These are phyloP conservation scores for Ophioninae sp. DNA, from an alignment of 2,888 invertebrate genomes.

Conservation along the genomic window DNA sequence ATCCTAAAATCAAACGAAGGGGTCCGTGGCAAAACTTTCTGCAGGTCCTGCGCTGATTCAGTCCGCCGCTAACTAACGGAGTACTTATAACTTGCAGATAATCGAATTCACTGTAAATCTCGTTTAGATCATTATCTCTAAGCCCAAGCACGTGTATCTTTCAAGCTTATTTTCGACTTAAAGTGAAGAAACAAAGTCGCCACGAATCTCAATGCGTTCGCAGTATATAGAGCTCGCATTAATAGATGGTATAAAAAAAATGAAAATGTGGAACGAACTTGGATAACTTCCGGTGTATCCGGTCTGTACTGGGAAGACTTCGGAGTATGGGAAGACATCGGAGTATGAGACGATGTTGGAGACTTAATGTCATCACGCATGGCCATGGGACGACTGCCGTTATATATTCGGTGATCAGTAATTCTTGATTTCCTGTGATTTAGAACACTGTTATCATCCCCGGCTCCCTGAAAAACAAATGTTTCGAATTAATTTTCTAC, in stretches of 20 bases:
- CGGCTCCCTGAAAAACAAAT: slow-evolving; percentile 6
- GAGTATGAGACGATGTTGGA: background rate
- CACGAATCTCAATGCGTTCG: background rate
- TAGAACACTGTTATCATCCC: background rate
- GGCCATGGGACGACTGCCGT: background rate
- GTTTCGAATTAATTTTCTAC: background rate
- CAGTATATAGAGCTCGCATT: no score
- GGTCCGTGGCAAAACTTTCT: no score
- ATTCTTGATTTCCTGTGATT: background rate
- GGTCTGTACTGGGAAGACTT: background rate
- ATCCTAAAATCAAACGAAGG: no score
- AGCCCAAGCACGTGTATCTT: background rate
- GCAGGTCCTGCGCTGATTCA: no score
- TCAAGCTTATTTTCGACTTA: background rate
- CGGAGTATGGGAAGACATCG: background rate
- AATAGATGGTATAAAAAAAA: background rate
- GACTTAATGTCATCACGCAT: background rate
- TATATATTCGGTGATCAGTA: background rate
- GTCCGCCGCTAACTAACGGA: background rate
- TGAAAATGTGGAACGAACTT: background rate
- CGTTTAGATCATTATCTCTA: background rate
- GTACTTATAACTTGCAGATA: background rate
- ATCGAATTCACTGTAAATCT: background rate
- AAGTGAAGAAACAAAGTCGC: background rate
- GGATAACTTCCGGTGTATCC: slow-evolving; percentile 8